phyloP scores from a whole-genome alignment of 2,113 vertebrate genomes.

The Barnardius zonarius region DNA sequence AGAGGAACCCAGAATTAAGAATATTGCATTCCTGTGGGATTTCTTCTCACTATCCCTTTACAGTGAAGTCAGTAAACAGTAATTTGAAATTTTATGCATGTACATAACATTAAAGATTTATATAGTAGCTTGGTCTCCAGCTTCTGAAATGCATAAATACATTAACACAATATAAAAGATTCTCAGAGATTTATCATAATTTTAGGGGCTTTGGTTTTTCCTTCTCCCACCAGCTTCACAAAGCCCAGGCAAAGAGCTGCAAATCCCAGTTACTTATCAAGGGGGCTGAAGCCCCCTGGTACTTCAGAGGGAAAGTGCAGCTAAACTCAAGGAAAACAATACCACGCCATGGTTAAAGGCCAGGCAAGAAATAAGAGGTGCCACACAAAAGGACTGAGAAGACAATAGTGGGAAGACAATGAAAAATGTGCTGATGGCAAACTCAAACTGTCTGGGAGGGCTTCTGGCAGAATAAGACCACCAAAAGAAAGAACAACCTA shows the following conservation, averaged over 20 bases:
- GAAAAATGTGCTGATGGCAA: background rate
- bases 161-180: background rate
- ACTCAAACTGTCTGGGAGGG: rapidly evolving
- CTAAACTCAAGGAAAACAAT: background rate
- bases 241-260: background rate
- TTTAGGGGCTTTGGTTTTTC: background rate
- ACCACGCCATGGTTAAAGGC: rapidly evolving
- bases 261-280: background rate
- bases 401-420: background rate
- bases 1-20: background rate
- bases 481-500: background rate
- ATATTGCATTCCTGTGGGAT: background rate
- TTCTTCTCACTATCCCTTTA: background rate
- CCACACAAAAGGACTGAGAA: background rate
- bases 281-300: background rate
- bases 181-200: background rate
- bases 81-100: background rate
- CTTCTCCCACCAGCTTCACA: background rate
- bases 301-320: background rate
- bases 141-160: background rate
- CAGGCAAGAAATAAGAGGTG: background rate
- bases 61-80: background rate
- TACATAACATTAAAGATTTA: slow-evolving; percentile 1
- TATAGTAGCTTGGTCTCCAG: background rate
- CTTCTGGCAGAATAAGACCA: background rate